Evolutionary conservation across 2,888 invertebrate species (phyloP), one percentile per base, ranked within the genome.

Genomic region (Platycheirus rosarum): DNA sequence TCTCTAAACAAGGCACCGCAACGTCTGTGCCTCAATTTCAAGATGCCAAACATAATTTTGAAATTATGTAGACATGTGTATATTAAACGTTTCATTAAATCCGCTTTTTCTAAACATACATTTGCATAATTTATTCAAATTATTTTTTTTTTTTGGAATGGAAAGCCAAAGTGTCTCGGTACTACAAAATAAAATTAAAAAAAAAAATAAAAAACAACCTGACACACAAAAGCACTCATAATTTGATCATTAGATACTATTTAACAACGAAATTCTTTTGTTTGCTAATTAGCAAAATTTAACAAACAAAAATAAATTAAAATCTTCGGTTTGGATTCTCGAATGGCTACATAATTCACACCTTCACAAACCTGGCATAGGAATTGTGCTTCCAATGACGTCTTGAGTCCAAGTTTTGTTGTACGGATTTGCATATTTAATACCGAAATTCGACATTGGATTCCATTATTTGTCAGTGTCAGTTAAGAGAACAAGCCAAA

Each of bases 391-490:
- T 62, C n/a, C 46, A 51, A 62, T 68, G 42, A 53, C 71, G 49
- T 48, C 55, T 46, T 57, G 57, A n/a, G 53, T 37, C 8, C 29
- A 6, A n/a, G n/a, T n/a, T n/a, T n/a, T n/a, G n/a, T n/a, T n/a
- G 40, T 16, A 60, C 14, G 40, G 66, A 78, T 78, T 78, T 62
- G 74, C 78, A 78, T 78, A 78, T 26, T 68, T 46, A 73, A 60
- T 60, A 46, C n/a, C 46, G 48, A 51, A 51, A 32, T 18, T 18
- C 7, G 8, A 16, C 32, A 51, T n/a, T 69, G 16, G 37, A 48
- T 42, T 32, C 63, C 29, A 78, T 78, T 62, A 78, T 78, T 62
- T 68, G 40, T 74, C 78, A 74, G 60, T 78, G 62, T 73, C 73
- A 63, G 29, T 60, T 48, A 29, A 63, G 20, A 26, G 46, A 40